Evolutionary conservation across 2,888 invertebrate species (phyloP), one percentile per base, ranked within the genome.

Genomic region (Acanthosepion pharaonis): DNA sequence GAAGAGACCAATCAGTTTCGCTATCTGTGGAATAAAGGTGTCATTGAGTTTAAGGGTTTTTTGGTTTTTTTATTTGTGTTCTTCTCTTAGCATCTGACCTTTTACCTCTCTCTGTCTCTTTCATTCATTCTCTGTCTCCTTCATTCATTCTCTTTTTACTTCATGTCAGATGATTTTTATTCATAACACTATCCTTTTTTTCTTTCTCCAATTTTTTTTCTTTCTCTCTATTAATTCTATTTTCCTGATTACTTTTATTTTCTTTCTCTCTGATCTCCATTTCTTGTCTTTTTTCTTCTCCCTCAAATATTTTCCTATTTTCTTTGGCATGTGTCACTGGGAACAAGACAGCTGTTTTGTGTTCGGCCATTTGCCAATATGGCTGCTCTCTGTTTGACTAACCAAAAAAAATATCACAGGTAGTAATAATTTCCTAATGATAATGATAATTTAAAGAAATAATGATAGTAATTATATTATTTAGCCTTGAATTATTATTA

Each of bases 241-340:
- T 78, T n/a, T 42, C 42, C 42, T 42, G 42, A 3, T 42, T 42
- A 42, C 42, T 42, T 42, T 42, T 42, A 42, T 2, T 42, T 15
- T n/a, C 28, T 18, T 9, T n/a, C 78, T n/a, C n/a, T n/a, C 78
- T n/a, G 15, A 1, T 28, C 28, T 11, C 11, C n/a, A 6, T 11
- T n/a, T 1, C 78, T n/a, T 3, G 0, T 9, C 9, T n/a, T 9
- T 78, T 18, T 20, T 18, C 55, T 8, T n/a, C 18, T n/a, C n/a
- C n/a, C n/a, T 78, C 11, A n/a, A 23, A 59, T 3, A 11, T n/a
- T 78, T 78, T 78, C 3, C 11, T 78, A 78, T 78, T 78, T 78
- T n/a, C 78, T 78, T n/a, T 78, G 78, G 78, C 78, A n/a, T 78
- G 78, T 78, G 78, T 78, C 78, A 78, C 78, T n/a, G n/a, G 25